Evolutionary conservation across 2,113 vertebrate species (phyloP), one percentile per base, ranked within the genome.

Genomic region (Ariopsis seemanni): DNA sequence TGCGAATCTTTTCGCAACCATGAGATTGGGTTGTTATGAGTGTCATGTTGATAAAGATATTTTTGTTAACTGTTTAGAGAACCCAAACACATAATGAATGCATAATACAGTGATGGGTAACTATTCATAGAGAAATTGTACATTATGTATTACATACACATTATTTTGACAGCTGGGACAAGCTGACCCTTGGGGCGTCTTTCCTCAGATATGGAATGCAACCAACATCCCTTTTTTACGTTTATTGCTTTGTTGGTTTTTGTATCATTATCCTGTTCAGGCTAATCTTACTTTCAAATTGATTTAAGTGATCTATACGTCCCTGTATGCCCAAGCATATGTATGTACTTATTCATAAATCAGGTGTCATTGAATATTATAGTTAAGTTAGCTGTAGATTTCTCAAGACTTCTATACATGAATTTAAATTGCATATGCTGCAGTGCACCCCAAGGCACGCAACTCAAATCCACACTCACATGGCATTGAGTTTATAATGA

Each of bases 331-430:
- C 48, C 55, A 89, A 86, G 92, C 91, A 87, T 88, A 89, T 87
- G 88, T 89, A 91, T 87, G 88, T 89, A 91, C 20, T 84, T 74
- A 89, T 90, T 22, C 71, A 74, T 25, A n/a, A 52, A 52, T 77
- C 48, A 52, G 22, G 48, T 9, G 17, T 55, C 27, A 79, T 15
- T 55, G 52, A 8, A 55, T 79, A 79, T 79, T 2, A 55, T 27
- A 27, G 52, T 79, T 55, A 55, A 17, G 5, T 27, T 79, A 55
- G 52, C 12, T 78, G 0, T 15, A 78, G 50, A 27, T 78, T 15
- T n/a, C 25, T 27, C n/a, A 10, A 12, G 11, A 78, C 17, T 34
- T 58, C 3, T 10, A 20, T 11, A 60, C 17, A 60, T 17, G 0
- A 34, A 34, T 60, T 60, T 5, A 34, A 22, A 34, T 30, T 55